These are phyloP conservation scores for Todiramphus saurophagus DNA, from an alignment of 2,113 vertebrate genomes.

Conservation along the genomic window DNA sequence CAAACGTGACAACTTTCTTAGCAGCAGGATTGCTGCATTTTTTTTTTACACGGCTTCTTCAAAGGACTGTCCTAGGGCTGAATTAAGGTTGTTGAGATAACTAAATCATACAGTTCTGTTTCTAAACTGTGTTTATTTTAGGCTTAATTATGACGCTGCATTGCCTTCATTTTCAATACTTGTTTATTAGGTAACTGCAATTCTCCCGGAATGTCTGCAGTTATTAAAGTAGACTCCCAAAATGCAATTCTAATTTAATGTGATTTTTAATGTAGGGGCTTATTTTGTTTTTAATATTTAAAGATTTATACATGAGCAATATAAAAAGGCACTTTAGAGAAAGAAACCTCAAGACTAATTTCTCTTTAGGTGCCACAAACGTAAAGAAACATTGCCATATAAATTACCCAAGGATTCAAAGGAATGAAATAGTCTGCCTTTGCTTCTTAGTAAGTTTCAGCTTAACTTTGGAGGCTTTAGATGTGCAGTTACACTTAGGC, in stretches of 20 bases:
- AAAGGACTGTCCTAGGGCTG: neutral
- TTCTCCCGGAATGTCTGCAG: neutral
- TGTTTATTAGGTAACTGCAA: neutral
- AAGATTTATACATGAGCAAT: neutral
- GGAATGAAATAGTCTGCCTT: neutral
- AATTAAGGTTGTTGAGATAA: neutral
- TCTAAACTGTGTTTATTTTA: neutral
- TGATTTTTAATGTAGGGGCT: neutral
- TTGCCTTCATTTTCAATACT: neutral
- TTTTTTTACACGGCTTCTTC: neutral
- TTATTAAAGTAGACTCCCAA: conserved; percentile 17
- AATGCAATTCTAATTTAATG: neutral
- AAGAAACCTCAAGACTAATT: neutral
- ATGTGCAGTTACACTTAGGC: neutral
- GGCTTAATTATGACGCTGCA: neutral
- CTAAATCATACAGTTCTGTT: neutral
- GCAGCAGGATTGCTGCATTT: neutral
- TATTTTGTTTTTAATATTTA: neutral
- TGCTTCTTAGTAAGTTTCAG: neutral
- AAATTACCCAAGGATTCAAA: neutral
- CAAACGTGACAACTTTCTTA: neutral
- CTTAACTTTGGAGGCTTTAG: neutral
- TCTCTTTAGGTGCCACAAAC: neutral
- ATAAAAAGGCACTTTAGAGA: neutral
- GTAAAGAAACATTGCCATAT: neutral